Evolutionary conservation across 2,797 vertebrate species (phyloP).

Genomic region (Craterocephalus amniculus): DNA sequence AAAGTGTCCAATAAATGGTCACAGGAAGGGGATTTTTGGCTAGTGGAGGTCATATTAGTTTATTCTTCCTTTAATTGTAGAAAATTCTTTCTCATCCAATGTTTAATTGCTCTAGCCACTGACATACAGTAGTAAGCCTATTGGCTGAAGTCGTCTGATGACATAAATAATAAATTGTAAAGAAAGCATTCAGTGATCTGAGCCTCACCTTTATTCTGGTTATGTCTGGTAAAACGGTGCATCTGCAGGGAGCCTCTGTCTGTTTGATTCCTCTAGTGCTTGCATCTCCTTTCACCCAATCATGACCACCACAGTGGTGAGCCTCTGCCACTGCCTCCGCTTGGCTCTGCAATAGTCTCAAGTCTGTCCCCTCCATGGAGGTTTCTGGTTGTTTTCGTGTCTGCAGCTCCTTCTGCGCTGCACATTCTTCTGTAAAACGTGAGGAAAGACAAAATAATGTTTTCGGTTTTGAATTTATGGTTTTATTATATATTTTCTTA

Average conservation of each 20-base stretch:
- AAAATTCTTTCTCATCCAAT: too few relatives aligned
- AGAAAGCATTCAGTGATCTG: too few relatives aligned
- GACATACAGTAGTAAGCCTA: too few relatives aligned
- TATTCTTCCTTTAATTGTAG: too few relatives aligned
- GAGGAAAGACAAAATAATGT: constrained; percentile 36
- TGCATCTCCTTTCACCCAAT: not conserved
- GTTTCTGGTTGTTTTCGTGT: constrained; percentile 14
- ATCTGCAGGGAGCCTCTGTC: constrained; percentile 19
- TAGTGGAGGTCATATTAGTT: too few relatives aligned
- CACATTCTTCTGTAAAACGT: constrained; percentile 47
- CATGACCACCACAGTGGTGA: not conserved
- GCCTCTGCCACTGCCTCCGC: constrained; percentile 12
- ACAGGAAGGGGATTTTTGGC: too few relatives aligned
- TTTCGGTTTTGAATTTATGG: constrained; percentile 5
- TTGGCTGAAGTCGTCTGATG: too few relatives aligned
- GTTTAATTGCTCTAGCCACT: too few relatives aligned
- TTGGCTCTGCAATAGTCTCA: constrained; percentile 22
- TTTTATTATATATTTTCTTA: constrained; percentile 1
- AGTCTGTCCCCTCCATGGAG: constrained; percentile 25
- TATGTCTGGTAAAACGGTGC: not conserved
- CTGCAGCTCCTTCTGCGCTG: constrained; percentile 37
- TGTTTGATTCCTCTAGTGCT: constrained; percentile 25
- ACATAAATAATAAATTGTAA: too few relatives aligned
- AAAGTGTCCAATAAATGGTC: too few relatives aligned
- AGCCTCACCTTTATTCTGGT: constrained; percentile 48